Base-by-base conservation (phyloP, 2,113 vertebrate species). In the Laterallus jamaicensis region DNA sequence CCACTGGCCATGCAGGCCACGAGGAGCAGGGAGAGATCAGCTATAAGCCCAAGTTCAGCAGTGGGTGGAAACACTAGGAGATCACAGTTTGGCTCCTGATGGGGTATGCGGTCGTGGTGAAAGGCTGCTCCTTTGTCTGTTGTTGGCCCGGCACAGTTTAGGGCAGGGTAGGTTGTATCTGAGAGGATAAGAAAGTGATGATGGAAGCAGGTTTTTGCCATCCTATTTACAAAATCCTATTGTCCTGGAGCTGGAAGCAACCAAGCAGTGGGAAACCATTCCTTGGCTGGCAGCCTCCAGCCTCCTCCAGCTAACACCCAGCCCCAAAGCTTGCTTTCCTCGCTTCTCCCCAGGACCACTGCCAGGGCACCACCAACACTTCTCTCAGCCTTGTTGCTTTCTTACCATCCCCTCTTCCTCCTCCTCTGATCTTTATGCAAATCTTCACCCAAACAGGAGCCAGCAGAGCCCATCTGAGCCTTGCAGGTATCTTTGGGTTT, bases 351-450 rank as follows among this genome's bases (percentile, higher is more conserved):
- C 78, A 70, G 64, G 20, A 56, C 40, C 9, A 1, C 62, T 79
- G 86, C 83, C 73, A 73, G 84, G 49, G 71, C 71, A 40, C 67
- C 1, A 3, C 79, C 82, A 73, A 10, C n/a, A 0, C 75, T 47
- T 9, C 77, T 29, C 35, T 50, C 24, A 6, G 63, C 71, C 76
- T 82, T 73, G 49, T 0, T 77, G 71, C 86, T 71, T 62, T 35
- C 62, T 69, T 37, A 26, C 82, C 56, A 29, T 29, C 90, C 90
- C 63, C 66, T 60, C 71, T 94, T 81, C 94, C 91, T 70, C 28
- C 88, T 88, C 19, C 73, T 86, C 88, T 91, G 64, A 86, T 88
- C 86, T 81, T 91, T 28, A 7, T 86, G 88, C 92, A 91, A 83
- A 86, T 81, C 76, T 64, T 29, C 67, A 18, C 86, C 5, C 22